Conservation (phyloP, 2,888 invertebrate genomes). For the Eupithecia pulchellata region DNA sequence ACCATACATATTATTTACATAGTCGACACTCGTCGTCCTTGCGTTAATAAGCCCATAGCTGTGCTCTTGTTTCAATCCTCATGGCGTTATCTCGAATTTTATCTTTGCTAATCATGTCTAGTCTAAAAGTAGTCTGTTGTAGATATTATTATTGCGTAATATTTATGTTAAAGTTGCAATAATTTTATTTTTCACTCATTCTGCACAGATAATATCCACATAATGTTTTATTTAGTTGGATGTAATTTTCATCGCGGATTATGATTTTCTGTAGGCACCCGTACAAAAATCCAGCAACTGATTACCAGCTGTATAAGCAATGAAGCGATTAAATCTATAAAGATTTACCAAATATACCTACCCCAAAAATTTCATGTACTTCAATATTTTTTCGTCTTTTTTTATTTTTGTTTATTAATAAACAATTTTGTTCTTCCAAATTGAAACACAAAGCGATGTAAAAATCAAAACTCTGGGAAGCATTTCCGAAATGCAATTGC, state of each 20-base stretch:
- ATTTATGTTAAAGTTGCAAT: neutral
- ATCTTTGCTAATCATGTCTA: constrained; percentile 8
- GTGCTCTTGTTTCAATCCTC: constrained; percentile 21
- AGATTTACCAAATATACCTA: too few relatives aligned
- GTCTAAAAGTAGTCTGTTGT: too few relatives aligned
- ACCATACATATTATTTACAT: constrained; percentile 43
- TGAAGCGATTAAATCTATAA: neutral
- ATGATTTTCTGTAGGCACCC: neutral
- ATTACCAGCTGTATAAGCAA: too few relatives aligned
- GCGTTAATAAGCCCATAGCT: constrained; percentile 28
- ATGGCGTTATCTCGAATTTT: constrained; percentile 21
- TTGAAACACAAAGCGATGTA: neutral
- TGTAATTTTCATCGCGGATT: neutral
- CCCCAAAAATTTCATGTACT: too few relatives aligned
- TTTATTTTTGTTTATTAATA: neutral
- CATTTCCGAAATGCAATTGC: constrained; percentile 27
- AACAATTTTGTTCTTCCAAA: neutral
- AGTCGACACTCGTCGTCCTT: constrained; percentile 35
- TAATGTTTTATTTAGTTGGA: neutral
- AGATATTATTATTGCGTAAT: neutral
- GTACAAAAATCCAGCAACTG: neutral
- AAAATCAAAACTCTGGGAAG: neutral
- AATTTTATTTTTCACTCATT: neutral
- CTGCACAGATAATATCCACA: neutral
- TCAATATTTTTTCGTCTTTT: neutral